These are phyloP conservation scores for Octonoba sinensis DNA, from an alignment of 2,888 invertebrate species.

Conservation along the genomic window DNA sequence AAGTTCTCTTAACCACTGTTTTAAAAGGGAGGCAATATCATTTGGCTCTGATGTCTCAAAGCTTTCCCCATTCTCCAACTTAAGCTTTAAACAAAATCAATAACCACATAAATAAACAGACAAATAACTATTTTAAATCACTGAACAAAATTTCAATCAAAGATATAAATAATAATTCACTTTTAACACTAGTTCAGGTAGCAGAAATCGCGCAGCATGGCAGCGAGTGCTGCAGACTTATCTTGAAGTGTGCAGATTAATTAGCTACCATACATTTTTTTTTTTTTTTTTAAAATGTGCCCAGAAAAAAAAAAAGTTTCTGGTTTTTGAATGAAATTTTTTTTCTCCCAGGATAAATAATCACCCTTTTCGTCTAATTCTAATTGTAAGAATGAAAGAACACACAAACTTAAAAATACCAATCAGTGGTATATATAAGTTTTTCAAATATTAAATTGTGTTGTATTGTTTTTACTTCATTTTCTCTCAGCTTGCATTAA, in stretches of 20 bases:
- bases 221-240: background rate
- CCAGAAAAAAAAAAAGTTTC: no score
- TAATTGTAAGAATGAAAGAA: no score
- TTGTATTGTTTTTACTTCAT: no score
- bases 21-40: conserved; percentile 88
- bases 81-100: conserved; percentile 73
- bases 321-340: no score
- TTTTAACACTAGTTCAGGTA: no score
- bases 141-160: conserved; percentile 1
- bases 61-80: conserved; percentile 80
- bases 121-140: background rate
- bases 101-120: background rate
- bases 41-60: conserved; percentile 82
- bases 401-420: no score
- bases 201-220: background rate
- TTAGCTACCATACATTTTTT: background rate
- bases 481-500: no score
- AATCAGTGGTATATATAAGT: no score
- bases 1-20: conserved; percentile 85
- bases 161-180: conserved; percentile 17
- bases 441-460: no score
- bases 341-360: no score
- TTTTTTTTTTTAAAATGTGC: no score
- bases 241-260: background rate
- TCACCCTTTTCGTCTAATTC: no score